Percentiles rank a stretch among this genome's conserved stretches.
Conservation (phyloP, 1,140 invertebrate genomes). For the Heliothis virescens region DNA sequence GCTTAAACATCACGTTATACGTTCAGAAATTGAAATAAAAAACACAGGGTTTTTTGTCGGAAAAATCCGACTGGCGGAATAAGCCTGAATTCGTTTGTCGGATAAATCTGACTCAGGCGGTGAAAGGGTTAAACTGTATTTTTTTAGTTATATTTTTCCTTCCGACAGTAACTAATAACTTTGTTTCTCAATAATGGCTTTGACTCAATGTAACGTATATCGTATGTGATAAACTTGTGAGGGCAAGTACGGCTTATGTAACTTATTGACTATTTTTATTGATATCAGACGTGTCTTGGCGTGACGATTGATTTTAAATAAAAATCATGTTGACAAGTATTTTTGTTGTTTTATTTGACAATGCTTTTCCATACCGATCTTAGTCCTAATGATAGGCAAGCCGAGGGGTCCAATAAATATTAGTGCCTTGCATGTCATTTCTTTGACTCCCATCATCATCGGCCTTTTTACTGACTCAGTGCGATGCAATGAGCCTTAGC, state of each 20-base stretch:
- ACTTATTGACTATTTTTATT: conserved; percentile 41
- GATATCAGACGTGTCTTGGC: conserved; percentile 30
- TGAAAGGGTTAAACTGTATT: no score
- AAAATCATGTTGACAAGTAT: conserved; percentile 42
- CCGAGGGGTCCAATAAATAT: no score
- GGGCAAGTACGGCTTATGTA: conserved; percentile 26
- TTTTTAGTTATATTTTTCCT: no score
- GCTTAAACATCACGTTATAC: no score
- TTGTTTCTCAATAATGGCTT: conserved; percentile 8
- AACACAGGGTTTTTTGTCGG: no score
- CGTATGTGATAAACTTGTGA: conserved; percentile 32
- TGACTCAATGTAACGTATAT: conserved; percentile 26
- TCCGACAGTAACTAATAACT: neutral
- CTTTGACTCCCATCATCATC: no score
- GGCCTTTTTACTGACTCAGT: neutral
- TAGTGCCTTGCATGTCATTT: no score
- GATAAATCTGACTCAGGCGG: no score
- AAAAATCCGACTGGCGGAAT: no score
- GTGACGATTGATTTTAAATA: conserved; percentile 39
- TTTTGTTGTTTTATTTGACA: conserved; percentile 5
- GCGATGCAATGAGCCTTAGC: no score
- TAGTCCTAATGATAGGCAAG: neutral
- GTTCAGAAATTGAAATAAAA: no score
- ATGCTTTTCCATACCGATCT: neutral
- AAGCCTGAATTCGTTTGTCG: no score